Conservation (phyloP, 2,888 invertebrate genomes). For the Tribolium freemani region DNA sequence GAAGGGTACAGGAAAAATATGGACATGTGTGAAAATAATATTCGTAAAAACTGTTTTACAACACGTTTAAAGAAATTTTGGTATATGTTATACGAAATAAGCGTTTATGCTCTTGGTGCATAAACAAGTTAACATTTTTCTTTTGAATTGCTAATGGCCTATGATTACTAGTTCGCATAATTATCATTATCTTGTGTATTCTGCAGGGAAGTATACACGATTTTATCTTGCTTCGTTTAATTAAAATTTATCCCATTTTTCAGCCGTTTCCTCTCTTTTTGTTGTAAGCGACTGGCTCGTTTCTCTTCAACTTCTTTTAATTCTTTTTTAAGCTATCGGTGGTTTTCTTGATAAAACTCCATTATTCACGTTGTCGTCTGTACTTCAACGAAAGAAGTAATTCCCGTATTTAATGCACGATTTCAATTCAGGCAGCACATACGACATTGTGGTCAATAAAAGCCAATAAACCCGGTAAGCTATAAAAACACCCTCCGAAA, state of each 20-base stretch:
- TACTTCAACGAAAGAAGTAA: conserved; percentile 11
- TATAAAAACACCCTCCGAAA: conserved; percentile 30
- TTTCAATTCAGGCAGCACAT: conserved; percentile 35
- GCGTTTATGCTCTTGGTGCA: too few relatives aligned
- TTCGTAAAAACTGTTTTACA: too few relatives aligned
- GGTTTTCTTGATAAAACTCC: neutral
- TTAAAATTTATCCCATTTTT: conserved; percentile 14
- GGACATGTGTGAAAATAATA: too few relatives aligned
- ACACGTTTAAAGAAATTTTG: too few relatives aligned
- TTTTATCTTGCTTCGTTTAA: neutral
- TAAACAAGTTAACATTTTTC: too few relatives aligned
- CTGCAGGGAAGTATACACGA: neutral
- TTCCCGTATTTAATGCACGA: conserved; percentile 28
- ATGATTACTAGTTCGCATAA: neutral
- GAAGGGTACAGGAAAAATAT: too few relatives aligned
- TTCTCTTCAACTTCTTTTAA: conserved; percentile 1
- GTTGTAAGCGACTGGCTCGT: neutral
- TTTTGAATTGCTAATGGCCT: neutral
- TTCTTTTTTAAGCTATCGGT: neutral
- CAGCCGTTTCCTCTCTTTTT: neutral
- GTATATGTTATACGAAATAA: too few relatives aligned
- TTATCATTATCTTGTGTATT: neutral
- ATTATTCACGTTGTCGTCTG: neutral
- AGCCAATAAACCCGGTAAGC: conserved; percentile 42
- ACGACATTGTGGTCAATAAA: conserved; percentile 40